Evolutionary conservation across 1,140 invertebrate genomes (phyloP).

Genomic region (Atopsyche davidsoni): DNA sequence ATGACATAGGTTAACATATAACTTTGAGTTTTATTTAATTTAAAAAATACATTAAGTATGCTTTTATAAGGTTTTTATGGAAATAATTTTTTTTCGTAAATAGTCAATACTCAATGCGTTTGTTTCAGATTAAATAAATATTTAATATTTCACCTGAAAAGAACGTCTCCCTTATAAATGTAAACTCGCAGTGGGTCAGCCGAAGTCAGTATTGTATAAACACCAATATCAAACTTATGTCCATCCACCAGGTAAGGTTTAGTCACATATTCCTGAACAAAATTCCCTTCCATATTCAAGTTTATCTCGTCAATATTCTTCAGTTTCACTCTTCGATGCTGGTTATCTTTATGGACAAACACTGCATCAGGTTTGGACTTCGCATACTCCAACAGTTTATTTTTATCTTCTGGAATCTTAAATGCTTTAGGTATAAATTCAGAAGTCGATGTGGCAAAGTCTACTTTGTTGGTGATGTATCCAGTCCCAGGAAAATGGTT

Average conservation of each 20-base stretch:
- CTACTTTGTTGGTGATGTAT: constrained; percentile 92
- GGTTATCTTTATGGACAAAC: constrained; percentile 91
- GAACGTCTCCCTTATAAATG: constrained; percentile 80
- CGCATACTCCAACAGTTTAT: constrained; percentile 67
- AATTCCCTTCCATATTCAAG: constrained; percentile 66
- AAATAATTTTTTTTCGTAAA: too few relatives aligned
- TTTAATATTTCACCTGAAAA: constrained; percentile 64
- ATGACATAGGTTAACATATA: too few relatives aligned
- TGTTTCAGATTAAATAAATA: too few relatives aligned
- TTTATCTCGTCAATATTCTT: constrained; percentile 65
- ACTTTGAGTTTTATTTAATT: too few relatives aligned
- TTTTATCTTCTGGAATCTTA: constrained; percentile 72
- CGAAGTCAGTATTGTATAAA: constrained; percentile 90
- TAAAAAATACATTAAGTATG: too few relatives aligned
- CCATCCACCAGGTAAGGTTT: constrained; percentile 79
- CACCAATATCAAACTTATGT: constrained; percentile 94
- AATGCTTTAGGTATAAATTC: constrained; percentile 82
- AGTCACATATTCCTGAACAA: constrained; percentile 85
- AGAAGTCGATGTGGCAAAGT: constrained; percentile 71
- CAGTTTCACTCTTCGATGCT: constrained; percentile 83
- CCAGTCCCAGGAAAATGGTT: constrained; percentile 96
- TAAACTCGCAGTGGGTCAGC: constrained; percentile 86
- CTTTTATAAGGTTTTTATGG: too few relatives aligned
- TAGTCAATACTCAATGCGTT: too few relatives aligned
- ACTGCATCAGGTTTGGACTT: constrained; percentile 59